Conservation (phyloP, 2,113 vertebrate species). For the Pipra filicauda region DNA sequence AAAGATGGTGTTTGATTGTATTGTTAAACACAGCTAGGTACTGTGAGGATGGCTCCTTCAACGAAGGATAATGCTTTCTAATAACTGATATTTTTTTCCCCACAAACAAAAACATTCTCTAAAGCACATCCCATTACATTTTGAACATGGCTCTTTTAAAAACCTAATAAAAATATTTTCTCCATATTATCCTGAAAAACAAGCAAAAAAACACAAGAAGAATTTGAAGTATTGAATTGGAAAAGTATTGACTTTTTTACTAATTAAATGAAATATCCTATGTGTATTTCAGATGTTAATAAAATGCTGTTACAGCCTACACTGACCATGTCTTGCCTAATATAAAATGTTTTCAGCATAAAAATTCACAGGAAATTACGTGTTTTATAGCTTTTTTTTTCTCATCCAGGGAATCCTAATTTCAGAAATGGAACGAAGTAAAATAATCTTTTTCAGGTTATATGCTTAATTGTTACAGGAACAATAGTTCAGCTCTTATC, state of each 20-base stretch:
- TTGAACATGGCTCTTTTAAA: background rate
- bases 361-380: rapidly evolving
- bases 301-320: background rate
- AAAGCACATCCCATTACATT: background rate
- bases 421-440: background rate
- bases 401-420: background rate
- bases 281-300: background rate
- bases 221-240: background rate
- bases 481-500: constrained; percentile 58
- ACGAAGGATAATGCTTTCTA: background rate
- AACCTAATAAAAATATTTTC: background rate
- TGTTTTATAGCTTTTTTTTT: background rate
- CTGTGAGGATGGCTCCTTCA: background rate
- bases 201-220: background rate
- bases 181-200: background rate
- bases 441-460: background rate
- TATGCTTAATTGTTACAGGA: background rate
- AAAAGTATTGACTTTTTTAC: background rate
- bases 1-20: background rate
- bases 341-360: background rate
- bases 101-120: background rate
- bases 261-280: background rate
- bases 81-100: background rate
- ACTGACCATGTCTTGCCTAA: background rate
- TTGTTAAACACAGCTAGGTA: background rate